These are phyloP conservation scores for Psylliodes chrysocephalus DNA, from an alignment of 2,888 invertebrate genomes.

Conservation along the genomic window DNA sequence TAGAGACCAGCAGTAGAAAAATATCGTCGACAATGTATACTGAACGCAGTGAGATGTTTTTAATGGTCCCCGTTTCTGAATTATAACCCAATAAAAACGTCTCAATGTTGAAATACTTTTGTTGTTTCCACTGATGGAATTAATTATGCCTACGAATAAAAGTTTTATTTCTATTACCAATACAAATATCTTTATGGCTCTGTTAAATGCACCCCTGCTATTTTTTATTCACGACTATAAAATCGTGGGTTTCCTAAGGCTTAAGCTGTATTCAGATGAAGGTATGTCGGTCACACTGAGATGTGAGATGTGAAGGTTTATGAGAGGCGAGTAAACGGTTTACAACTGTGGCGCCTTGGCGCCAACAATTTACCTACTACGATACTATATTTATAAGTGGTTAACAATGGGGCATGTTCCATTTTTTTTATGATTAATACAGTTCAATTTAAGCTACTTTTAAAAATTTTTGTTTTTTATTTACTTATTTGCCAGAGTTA, in stretches of 20 bases:
- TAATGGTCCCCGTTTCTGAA: slow-evolving; percentile 47
- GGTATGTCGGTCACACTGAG: slow-evolving; percentile 37
- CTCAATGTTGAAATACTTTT: slow-evolving; percentile 48
- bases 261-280: slow-evolving; percentile 22
- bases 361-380: neutral
- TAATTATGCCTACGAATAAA: slow-evolving; percentile 47
- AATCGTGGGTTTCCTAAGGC: slow-evolving; percentile 26
- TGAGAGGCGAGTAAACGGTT: slow-evolving; percentile 36
- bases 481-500: too few relatives aligned
- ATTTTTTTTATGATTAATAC: too few relatives aligned
- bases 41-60: slow-evolving; percentile 39
- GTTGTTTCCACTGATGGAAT: slow-evolving; percentile 45
- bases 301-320: slow-evolving; percentile 31
- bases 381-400: too few relatives aligned
- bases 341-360: slow-evolving; percentile 17
- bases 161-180: slow-evolving; percentile 41
- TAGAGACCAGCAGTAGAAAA: slow-evolving; percentile 40
- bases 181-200: slow-evolving; percentile 36
- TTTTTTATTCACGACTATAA: slow-evolving; percentile 29
- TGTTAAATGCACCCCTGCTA: slow-evolving; percentile 30
- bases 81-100: slow-evolving; percentile 50
- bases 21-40: slow-evolving; percentile 34
- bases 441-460: too few relatives aligned
- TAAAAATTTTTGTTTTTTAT: too few relatives aligned
- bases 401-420: too few relatives aligned